phyloP scores from a whole-genome alignment of 2,888 invertebrate genomes.

The Xylota sylvarum region DNA sequence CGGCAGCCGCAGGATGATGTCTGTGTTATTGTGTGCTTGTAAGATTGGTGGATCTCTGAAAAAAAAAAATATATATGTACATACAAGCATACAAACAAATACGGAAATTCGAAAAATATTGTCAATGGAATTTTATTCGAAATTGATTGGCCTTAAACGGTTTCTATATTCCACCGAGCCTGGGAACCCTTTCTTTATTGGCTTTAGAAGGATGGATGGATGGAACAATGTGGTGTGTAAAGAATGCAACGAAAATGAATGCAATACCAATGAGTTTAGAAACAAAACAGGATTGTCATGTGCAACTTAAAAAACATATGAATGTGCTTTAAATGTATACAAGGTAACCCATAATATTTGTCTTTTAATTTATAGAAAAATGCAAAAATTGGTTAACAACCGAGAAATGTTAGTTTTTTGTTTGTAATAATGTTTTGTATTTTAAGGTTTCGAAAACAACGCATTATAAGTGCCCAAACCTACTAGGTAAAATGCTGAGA shows the following conservation, averaged over 20 bases:
- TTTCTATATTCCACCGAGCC: not conserved
- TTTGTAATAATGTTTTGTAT: too few species aligned
- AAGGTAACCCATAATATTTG: too few species aligned
- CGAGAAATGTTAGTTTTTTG: too few species aligned
- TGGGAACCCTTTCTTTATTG: slow-evolving; percentile 7
- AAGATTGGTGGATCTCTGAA: slow-evolving; percentile 93
- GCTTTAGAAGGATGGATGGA: not conserved
- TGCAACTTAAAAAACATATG: too few species aligned
- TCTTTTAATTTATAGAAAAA: too few species aligned
- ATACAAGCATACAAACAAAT: slow-evolving; percentile 80
- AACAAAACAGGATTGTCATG: too few species aligned
- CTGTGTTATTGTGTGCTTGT: slow-evolving; percentile 90
- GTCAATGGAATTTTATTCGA: slow-evolving; percentile 6
- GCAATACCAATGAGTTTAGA: too few species aligned
- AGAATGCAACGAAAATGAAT: not conserved
- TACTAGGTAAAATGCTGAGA: too few species aligned
- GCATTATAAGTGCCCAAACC: too few species aligned
- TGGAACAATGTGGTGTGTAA: not conserved
- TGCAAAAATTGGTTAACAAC: too few species aligned
- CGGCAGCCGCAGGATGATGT: slow-evolving; percentile 93
- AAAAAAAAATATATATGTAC: not conserved
- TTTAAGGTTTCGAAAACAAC: too few species aligned
- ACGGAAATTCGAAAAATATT: slow-evolving; percentile 4
- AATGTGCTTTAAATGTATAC: too few species aligned
- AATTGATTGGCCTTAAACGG: slow-evolving; percentile 8